Base-by-base conservation (phyloP, 1,140 invertebrate genomes). In the Conopomorpha cramerella region DNA sequence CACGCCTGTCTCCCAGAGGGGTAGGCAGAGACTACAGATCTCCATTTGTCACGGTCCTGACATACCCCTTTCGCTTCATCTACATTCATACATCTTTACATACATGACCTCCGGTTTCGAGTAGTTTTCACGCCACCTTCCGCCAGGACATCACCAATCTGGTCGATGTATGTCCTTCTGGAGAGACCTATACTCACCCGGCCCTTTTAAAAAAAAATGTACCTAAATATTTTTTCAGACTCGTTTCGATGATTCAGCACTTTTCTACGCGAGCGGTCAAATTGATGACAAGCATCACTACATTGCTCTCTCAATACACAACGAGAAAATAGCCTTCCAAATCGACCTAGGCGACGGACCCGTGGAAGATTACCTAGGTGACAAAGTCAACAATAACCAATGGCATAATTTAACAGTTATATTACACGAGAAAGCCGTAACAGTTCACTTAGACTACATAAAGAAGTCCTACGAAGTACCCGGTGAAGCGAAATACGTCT, bases 351-450 rank as follows among this genome's bases (percentile, higher is more conserved):
- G 92, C 0, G 85, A 91, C 56, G 86, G 87, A 30, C 83, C 85
- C 2, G 80, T 90, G 11, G 79, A 82, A 11, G 82, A 84, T 1
- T 78, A 82, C n/a, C 65, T 92, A 3, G 89, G 89, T 0, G 72
- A 84, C 36, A 78, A 82, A 43, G 77, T 90, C 1, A 89, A 85
- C 14, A 84, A 85, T 34, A 88, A 89, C 49, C 81, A 85, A 43
- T 96, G 93, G 92, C 92, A 94, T 59, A 95, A 94, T 53, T 73
- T 97, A 4, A 96, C 93, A 1, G 89, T 96, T 30, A 81, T 86
- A 25, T 89, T 96, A 58, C 83, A 87, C 47, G 83, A 87, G 18
- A 84, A 85, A 39, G 78, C 79, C 1, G 82, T 96, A 0, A 78
- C 81, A 40, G 78, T 96, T 1, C 84, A 86, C 39, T 71, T 96